Evolutionary conservation across 2,113 vertebrate genomes (phyloP).

Genomic region (Penelope pileata): DNA sequence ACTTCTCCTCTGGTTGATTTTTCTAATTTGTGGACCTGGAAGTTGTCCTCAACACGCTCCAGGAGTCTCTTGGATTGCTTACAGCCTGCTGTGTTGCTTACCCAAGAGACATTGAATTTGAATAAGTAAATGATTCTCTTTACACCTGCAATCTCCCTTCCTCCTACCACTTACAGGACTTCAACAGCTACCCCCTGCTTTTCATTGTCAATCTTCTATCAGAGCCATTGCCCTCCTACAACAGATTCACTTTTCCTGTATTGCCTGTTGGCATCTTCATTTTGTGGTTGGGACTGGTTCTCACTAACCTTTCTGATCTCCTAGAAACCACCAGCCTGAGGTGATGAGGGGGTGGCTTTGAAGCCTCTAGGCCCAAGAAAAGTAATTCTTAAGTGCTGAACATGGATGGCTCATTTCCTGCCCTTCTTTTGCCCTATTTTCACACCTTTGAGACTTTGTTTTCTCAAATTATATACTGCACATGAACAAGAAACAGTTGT

Average conservation of each 20-base stretch:
- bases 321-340: background rate
- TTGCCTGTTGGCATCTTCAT: background rate
- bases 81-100: too few relatives aligned
- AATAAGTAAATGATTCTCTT: background rate
- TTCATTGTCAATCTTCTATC: background rate
- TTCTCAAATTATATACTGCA: fast-evolving
- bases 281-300: background rate
- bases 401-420: background rate
- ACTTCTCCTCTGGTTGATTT: too few relatives aligned
- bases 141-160: background rate
- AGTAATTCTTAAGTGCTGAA: background rate
- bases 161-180: too few relatives aligned
- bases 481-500: background rate
- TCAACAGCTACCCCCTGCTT: background rate
- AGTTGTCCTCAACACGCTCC: too few relatives aligned
- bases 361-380: background rate
- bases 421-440: background rate
- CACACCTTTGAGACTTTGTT: background rate
- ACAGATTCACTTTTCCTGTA: background rate
- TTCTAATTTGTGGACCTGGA: too few relatives aligned
- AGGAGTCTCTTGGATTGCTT: too few relatives aligned
- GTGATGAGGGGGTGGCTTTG: background rate
- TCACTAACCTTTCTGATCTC: background rate
- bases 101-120: too few relatives aligned
- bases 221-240: background rate